Base-by-base conservation (phyloP, 2,888 invertebrate species). In the Acanthoscelides obtectus region DNA sequence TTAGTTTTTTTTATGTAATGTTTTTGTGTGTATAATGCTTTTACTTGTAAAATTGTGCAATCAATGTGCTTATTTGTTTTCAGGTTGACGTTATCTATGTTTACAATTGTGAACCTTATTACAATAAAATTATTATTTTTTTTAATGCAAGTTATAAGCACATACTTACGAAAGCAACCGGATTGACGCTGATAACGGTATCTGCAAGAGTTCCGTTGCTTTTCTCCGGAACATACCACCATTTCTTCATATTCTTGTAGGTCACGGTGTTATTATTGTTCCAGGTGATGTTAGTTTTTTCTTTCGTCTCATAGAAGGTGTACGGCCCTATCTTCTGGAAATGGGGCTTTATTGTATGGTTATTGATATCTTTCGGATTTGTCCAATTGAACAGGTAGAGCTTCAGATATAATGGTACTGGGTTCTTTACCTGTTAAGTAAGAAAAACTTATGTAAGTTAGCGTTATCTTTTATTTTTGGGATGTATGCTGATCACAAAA, bases 301-400 rank as follows among this genome's bases (percentile, higher is more conserved):
- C 88, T 3, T 90, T 89, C n/a, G 87, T 85, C 82, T 94, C 94
- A 0, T 87, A 88, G 81, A 88, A 93, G 0, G 89, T 86, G 82
- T 91, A 91, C 0, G 92, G 92, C 19, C 92, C 92, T 69, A 89
- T 78, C 80, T 89, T 84, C 71, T 86, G 81, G 27, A 91, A 84
- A 67, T 84, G 86, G 0, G 90, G 90, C 76, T 90, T 91, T 0
- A 82, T 69, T 12, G 69, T 72, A 71, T 86, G 86, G 21, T 89
- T 88, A 1, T 88, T 87, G 63, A 90, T 88, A 69, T 90, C 88
- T 19, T 91, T 88, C 0, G 93, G 89, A 84, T 94, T 94, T 3
- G 94, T 94, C 94, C 94, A 94, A 84, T 94, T 94, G 84, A 90
- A 94, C 76, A 93, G 87, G 81, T 90, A 92, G 72, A 94, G 87